Conservation (phyloP, 2,797 vertebrate species). For the Menidia menidia region DNA sequence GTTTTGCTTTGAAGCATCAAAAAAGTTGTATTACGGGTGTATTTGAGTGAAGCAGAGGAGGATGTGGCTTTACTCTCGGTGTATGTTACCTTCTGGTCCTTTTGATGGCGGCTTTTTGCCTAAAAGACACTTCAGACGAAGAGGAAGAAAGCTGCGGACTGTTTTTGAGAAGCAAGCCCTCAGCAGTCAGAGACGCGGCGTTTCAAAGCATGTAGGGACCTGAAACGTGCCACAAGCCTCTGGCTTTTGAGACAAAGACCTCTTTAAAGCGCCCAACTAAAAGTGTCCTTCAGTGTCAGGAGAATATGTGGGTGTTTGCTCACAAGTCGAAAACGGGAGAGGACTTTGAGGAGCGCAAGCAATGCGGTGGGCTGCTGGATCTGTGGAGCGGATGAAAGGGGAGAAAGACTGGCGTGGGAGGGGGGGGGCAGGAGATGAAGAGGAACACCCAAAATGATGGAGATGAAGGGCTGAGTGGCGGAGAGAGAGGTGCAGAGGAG, state of each 20-base stretch:
- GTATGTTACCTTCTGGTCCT: not conserved
- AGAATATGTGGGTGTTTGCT: conserved; percentile 30
- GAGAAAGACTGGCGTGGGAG: conserved; percentile 32
- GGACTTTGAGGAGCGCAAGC: conserved; percentile 36
- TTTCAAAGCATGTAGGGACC: conserved; percentile 13
- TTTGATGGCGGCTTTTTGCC: not conserved
- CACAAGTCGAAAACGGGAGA: conserved; percentile 22
- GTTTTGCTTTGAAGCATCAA: not conserved
- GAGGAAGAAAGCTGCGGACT: not conserved
- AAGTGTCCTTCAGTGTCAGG: conserved; percentile 2
- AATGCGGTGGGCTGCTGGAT: conserved; percentile 10
- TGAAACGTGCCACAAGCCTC: conserved; percentile 1
- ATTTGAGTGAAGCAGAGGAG: not conserved
- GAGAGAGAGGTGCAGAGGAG: conserved; percentile 8
- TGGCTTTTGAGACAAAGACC: conserved; percentile 22
- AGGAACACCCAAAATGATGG: conserved; percentile 38
- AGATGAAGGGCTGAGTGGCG: conserved; percentile 43
- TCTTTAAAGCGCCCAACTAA: conserved; percentile 6
- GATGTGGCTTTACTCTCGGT: not conserved
- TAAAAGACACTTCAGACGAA: not conserved
- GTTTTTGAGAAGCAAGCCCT: not conserved
- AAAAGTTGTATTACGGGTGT: not conserved
- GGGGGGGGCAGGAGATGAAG: conserved; percentile 47
- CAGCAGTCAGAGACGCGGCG: not conserved
- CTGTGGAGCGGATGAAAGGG: conserved; percentile 58